Evolutionary conservation across 2,797 vertebrate species (phyloP), one percentile per base, ranked within the genome.

Genomic region (Masticophis lateralis): DNA sequence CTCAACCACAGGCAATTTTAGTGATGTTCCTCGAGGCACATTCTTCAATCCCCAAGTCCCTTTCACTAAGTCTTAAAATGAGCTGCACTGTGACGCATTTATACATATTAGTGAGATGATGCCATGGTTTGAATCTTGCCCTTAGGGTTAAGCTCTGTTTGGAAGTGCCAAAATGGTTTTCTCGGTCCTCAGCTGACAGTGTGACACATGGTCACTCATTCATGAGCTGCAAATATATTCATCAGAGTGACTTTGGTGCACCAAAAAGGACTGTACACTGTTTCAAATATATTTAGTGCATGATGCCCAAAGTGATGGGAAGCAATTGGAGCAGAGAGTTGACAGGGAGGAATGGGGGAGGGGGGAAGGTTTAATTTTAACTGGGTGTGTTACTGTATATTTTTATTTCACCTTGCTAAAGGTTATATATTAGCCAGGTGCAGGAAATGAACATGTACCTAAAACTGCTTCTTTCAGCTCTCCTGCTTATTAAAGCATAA

Each of bases 401-500:
- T 7, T 92, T 93, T 93, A 37, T 32, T 0, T 69, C 22, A 63
- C 92, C 83, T 22, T 92, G 37, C 1, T 88, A 4, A 4, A 94
- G 60, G 53, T 53, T 10, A 37, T 69, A 53, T 93, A 16, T 57
- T n/a, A 32, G 94, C 0, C 88, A 37, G 89, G 18, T 56, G 69
- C 59, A 93, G 60, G 16, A 94, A 96, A 94, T 0, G 92, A 3
- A 87, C 88, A 60, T 61, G 95, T 92, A 92, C 90, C 0, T 90
- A 91, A 94, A 89, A 8, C 55, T 90, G 86, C 12, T 74, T 43
- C 91, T 92, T 3, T 87, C 5, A 63, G 60, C 18, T 60, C 0
- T 87, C 25, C 91, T 74, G 89, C n/a, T 13, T 91, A 88, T 88
- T 93, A 43, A 87, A 95, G 14, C 13, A 95, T 88, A 96, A 95